phyloP scores from a whole-genome alignment of 2,888 invertebrate species.

The Cancer borealis region DNA sequence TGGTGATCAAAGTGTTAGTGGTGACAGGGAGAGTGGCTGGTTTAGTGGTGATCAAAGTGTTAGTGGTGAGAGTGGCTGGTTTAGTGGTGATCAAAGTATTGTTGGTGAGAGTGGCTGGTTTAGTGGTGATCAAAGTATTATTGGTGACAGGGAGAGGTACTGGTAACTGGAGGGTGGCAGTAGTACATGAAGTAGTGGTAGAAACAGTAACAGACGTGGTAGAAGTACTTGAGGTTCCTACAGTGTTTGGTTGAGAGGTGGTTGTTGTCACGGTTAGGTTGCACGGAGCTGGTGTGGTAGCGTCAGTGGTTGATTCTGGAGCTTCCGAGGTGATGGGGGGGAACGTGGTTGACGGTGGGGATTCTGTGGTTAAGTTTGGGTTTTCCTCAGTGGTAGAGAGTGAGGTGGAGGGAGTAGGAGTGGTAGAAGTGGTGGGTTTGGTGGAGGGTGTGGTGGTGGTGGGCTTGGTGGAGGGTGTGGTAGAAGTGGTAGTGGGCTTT shows the following conservation, averaged over 20 bases:
- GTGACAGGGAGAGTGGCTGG: neutral
- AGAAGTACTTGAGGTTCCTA: neutral
- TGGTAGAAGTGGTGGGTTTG: neutral
- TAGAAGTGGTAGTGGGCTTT: neutral
- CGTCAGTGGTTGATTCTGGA: slow-evolving; percentile 4
- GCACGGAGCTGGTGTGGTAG: neutral
- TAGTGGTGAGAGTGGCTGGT: neutral
- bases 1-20: neutral
- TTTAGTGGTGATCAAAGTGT: neutral
- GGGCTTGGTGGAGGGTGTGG: neutral
- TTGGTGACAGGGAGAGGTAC: neutral
- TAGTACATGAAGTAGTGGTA: neutral
- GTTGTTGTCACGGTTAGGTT: neutral
- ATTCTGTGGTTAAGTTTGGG: too few relatives aligned
- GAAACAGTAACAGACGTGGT: neutral
- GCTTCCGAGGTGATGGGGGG: slow-evolving; percentile 33
- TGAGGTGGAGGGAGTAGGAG: neutral
- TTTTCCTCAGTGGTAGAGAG: neutral
- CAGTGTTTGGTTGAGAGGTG: neutral
- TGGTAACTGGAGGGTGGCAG: neutral
- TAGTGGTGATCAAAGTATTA: slow-evolving; percentile 12
- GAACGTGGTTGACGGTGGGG: neutral
- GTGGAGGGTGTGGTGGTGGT: slow-evolving; percentile 31
- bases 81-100: neutral
- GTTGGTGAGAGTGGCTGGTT: slow-evolving; percentile 3